Evolutionary conservation across 2,797 vertebrate species (phyloP).

Genomic region (Typhlichthys eigenmanni): DNA sequence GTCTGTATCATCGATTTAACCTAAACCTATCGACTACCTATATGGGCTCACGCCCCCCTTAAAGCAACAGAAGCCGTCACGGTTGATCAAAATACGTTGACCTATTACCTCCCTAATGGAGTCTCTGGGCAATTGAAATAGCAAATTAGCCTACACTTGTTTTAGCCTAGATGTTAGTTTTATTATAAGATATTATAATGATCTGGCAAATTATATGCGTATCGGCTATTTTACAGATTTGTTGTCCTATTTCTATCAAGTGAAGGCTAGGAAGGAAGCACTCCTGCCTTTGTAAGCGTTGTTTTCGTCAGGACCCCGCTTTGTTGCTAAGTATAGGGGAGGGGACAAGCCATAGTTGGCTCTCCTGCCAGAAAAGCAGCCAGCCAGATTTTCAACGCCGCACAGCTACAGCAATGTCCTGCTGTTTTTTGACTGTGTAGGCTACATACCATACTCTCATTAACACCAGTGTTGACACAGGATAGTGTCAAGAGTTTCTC

Average conservation of each 20-base stretch:
- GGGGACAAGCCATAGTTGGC: conserved; percentile 38
- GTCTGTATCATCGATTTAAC: conserved; percentile 41
- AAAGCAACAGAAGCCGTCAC: conserved; percentile 68
- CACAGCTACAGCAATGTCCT: neutral
- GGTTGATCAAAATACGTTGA: neutral
- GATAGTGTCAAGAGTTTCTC: conserved; percentile 37
- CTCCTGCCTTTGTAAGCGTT: conserved; percentile 21
- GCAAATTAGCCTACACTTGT: too few relatives aligned
- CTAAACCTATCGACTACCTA: conserved; percentile 60
- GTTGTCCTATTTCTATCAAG: too few relatives aligned
- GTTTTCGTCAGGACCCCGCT: conserved; percentile 56
- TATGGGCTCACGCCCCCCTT: conserved; percentile 73
- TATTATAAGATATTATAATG: neutral
- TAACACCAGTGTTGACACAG: conserved; percentile 25
- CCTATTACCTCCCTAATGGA: neutral
- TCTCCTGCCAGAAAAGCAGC: conserved; percentile 2
- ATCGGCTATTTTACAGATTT: neutral
- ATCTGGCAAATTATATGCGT: neutral
- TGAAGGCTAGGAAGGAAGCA: conserved; percentile 11
- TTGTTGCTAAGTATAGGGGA: conserved; percentile 66
- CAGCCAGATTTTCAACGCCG: neutral
- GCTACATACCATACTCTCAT: neutral
- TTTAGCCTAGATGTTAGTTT: too few relatives aligned
- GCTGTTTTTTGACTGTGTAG: conserved; percentile 3
- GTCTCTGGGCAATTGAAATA: neutral